These are phyloP conservation scores for Collichthys lucidus DNA, from an alignment of 2,113 vertebrate genomes.

Conservation along the genomic window DNA sequence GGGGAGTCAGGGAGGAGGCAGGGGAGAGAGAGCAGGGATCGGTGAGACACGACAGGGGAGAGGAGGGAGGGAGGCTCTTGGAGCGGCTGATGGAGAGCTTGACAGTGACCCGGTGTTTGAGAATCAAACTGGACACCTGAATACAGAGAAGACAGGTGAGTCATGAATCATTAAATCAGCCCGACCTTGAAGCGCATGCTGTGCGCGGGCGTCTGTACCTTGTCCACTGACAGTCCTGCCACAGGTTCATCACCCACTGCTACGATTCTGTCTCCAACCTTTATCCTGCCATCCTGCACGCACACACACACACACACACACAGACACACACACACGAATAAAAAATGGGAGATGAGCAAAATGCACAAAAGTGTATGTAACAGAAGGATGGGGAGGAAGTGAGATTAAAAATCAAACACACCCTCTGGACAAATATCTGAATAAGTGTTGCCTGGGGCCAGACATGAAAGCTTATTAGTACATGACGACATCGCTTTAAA, in stretches of 20 bases:
- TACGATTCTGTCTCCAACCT: constrained; percentile 87
- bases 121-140: constrained; percentile 89
- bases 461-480: constrained; percentile 51
- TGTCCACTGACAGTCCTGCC: constrained; percentile 86
- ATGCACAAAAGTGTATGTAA: constrained; percentile 7
- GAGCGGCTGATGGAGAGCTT: constrained; percentile 84
- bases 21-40: constrained; percentile 29
- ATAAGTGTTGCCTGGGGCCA: constrained; percentile 35
- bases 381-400: constrained; percentile 12
- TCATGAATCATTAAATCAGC: constrained; percentile 63
- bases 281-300: constrained; percentile 87
- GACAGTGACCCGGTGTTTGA: constrained; percentile 83
- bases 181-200: constrained; percentile 50
- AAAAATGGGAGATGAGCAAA: constrained; percentile 24
- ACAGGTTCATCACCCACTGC: constrained; percentile 89
- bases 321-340: not conserved
- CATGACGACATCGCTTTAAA: constrained; percentile 34
- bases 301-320: constrained; percentile 1
- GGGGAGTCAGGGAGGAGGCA: constrained; percentile 28
- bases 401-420: constrained; percentile 58
- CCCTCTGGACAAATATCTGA: constrained; percentile 60
- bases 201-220: constrained; percentile 80
- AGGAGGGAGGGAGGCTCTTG: constrained; percentile 41
- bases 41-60: constrained; percentile 19
- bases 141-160: constrained; percentile 49